Evolutionary conservation across 2,888 invertebrate genomes (phyloP).

Genomic region (Andrena hattorfiana): DNA sequence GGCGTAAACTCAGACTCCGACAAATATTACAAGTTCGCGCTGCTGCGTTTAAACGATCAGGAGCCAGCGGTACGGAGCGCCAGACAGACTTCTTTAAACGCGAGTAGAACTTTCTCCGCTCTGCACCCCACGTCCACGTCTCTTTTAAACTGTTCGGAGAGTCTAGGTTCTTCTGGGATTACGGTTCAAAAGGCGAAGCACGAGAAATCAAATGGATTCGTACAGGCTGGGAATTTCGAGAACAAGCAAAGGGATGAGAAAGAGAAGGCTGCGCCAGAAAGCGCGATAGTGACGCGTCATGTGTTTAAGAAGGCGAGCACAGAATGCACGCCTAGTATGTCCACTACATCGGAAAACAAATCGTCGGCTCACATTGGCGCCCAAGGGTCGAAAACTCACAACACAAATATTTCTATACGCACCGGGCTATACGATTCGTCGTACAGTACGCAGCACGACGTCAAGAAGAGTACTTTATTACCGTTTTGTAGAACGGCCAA

Average conservation of each 20-base stretch:
- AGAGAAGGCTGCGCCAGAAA: constrained; percentile 46
- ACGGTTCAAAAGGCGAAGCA: constrained; percentile 27
- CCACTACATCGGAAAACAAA: constrained; percentile 37
- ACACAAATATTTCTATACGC: constrained; percentile 81
- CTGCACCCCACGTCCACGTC: not conserved
- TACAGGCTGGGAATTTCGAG: constrained; percentile 16
- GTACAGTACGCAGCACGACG: constrained; percentile 72
- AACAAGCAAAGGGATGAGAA: constrained; percentile 29
- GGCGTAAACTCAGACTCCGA: constrained; percentile 68
- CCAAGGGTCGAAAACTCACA: constrained; percentile 72
- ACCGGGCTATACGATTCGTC: constrained; percentile 81
- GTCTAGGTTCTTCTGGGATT: not conserved
- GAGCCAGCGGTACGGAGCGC: constrained; percentile 73
- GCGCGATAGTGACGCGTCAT: constrained; percentile 67
- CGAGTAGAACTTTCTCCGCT: constrained; percentile 9
- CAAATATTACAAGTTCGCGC: constrained; percentile 79
- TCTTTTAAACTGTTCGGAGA: not conserved
- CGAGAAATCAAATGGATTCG: constrained; percentile 9
- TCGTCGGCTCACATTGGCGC: constrained; percentile 44
- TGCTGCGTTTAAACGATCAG: constrained; percentile 75
- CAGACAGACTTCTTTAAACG: not conserved
- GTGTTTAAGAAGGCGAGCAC: constrained; percentile 62
- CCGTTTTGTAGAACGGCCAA: constrained; percentile 55
- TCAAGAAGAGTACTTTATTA: constrained; percentile 67
- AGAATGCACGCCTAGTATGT: constrained; percentile 33